Percentiles rank a stretch among this genome's conserved stretches.
phyloP scores from a whole-genome alignment of 2,113 vertebrate species.

The Tachysurus fulvidraco region DNA sequence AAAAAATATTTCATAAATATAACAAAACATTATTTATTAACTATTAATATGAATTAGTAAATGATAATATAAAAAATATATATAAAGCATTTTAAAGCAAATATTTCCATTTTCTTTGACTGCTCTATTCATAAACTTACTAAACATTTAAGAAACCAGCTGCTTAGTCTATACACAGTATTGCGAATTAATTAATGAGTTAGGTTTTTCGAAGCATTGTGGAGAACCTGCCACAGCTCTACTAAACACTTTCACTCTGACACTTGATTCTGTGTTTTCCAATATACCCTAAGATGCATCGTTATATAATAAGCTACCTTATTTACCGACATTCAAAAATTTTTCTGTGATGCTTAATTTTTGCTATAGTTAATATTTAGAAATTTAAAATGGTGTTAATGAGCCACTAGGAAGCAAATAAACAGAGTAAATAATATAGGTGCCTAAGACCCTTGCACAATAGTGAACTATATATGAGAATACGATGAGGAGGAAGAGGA shows the following conservation, averaged over 20 bases:
- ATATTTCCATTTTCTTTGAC: not conserved
- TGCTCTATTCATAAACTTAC: not conserved
- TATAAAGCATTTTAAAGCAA: not conserved
- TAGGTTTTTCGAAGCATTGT: not conserved
- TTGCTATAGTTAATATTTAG: not conserved
- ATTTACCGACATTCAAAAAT: not conserved
- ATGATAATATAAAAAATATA: not conserved
- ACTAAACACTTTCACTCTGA: not conserved
- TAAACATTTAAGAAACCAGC: not conserved
- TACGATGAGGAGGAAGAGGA: not conserved
- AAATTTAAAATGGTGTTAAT: not conserved
- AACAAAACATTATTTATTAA: not conserved
- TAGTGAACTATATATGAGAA: not conserved
- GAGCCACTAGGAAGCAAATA: not conserved
- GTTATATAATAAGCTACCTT: not conserved
- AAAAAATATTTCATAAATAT: not conserved
- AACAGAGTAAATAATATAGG: not conserved
- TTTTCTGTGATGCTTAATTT: not conserved
- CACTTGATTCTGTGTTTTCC: not conserved
- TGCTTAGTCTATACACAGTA: not conserved
- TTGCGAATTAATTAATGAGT: not conserved
- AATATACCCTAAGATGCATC: not conserved
- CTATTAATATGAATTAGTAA: not conserved
- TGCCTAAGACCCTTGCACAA: not conserved
- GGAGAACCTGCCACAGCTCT: not conserved